phyloP scores from a whole-genome alignment of 2,888 invertebrate genomes.

The Megalurothrips usitatus region DNA sequence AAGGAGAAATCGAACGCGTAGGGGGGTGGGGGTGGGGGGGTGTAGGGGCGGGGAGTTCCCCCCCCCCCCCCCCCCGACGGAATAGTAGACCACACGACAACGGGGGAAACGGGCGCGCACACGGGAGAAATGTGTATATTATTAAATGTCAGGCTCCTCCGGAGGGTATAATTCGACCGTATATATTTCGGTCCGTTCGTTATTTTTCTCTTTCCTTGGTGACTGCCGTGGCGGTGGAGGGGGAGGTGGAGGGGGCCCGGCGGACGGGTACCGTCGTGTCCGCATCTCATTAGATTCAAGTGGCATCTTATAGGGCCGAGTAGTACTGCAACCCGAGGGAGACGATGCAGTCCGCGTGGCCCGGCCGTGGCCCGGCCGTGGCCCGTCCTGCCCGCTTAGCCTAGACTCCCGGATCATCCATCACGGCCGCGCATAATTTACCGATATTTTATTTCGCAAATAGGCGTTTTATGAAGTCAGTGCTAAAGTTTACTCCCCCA shows the following conservation, averaged over 20 bases:
- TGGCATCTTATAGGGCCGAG: background rate
- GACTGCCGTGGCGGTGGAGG: background rate
- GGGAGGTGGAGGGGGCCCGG: background rate
- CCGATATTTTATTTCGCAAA: background rate
- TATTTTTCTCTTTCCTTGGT: slow-evolving; percentile 12
- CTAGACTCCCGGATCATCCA: background rate
- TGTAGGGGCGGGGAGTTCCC: too few species aligned
- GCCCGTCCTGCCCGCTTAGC: background rate
- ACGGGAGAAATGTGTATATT: slow-evolving; percentile 21
- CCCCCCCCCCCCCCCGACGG: background rate
- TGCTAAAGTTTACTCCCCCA: too few species aligned
- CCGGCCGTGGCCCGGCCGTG: too few species aligned
- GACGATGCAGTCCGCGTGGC: too few species aligned
- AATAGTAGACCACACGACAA: slow-evolving; percentile 12
- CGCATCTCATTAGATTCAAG: slow-evolving; percentile 25
- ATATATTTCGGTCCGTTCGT: slow-evolving; percentile 26
- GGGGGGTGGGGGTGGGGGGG: too few species aligned
- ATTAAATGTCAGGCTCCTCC: slow-evolving; percentile 12
- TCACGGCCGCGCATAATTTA: background rate
- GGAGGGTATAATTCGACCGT: slow-evolving; percentile 16
- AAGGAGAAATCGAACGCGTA: too few species aligned
- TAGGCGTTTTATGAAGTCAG: background rate
- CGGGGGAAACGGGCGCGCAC: background rate
- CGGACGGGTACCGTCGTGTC: background rate
- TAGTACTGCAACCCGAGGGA: background rate